Percentiles rank a stretch among this genome's conserved stretches.
Conservation (phyloP, 2,797 vertebrate genomes). For the Danio choprae region DNA sequence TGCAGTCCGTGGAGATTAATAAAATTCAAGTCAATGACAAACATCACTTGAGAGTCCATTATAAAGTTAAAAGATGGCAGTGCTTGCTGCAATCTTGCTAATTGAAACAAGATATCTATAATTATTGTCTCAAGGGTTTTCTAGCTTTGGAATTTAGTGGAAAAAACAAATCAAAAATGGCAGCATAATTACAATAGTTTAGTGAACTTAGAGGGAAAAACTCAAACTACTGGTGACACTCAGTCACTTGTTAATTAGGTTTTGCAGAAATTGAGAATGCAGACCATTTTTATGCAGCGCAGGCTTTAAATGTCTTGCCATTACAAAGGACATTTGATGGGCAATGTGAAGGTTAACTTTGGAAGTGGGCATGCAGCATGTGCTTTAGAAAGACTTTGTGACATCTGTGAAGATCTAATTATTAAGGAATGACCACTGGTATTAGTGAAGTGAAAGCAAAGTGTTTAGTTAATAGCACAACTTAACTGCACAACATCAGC, state of each 20-base stretch:
- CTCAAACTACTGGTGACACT: not conserved
- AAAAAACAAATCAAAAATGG: slow-evolving; percentile 11
- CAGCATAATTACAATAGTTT: slow-evolving; percentile 2
- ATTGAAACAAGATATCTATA: not conserved
- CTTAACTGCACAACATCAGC: not conserved
- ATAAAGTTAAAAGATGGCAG: not conserved
- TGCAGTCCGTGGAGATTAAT: too few species aligned
- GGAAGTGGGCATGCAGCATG: not conserved
- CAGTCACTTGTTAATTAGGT: not conserved
- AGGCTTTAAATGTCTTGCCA: not conserved
- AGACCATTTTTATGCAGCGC: not conserved
- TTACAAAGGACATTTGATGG: not conserved
- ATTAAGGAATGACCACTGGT: not conserved
- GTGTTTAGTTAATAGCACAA: not conserved
- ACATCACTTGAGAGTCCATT: not conserved
- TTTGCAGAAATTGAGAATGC: not conserved
- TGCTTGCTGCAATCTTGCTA: not conserved
- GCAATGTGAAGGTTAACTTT: too few species aligned
- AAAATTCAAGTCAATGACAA: too few species aligned
- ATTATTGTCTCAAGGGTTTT: not conserved
- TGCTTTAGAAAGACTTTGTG: not conserved
- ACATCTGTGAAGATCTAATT: slow-evolving; percentile 3
- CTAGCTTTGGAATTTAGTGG: not conserved
- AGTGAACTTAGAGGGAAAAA: not conserved
- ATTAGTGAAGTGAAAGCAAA: not conserved